Evolutionary conservation across 2,888 invertebrate genomes (phyloP).

Genomic region (Pecten maximus): DNA sequence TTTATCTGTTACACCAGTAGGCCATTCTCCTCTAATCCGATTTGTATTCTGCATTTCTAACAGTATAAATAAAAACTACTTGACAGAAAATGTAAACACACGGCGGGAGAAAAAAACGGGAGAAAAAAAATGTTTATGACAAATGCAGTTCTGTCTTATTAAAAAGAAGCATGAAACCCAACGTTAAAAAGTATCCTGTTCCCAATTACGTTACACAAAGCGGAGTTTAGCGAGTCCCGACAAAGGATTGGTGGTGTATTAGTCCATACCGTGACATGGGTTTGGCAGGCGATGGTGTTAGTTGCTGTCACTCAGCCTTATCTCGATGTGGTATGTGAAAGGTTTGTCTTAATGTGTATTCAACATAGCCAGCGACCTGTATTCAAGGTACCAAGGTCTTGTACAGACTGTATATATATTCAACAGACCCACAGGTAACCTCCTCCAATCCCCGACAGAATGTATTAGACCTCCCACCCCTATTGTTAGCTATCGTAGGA

Average conservation of each 20-base stretch:
- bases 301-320: conserved; percentile 2
- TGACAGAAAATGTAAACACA: neutral
- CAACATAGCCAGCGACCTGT: neutral
- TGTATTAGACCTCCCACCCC: neutral
- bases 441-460: neutral
- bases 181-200: conserved; percentile 11
- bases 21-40: neutral
- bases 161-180: neutral
- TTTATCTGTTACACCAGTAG: no score
- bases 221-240: neutral
- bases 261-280: neutral
- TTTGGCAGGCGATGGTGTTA: conserved; percentile 26
- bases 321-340: conserved; percentile 9
- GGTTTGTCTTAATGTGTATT: conserved; percentile 9
- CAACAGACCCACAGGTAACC: neutral
- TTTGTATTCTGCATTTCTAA: neutral
- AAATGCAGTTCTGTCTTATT: neutral
- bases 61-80: neutral
- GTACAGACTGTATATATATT: neutral
- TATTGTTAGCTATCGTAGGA: neutral
- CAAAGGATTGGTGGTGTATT: neutral
- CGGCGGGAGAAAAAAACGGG: neutral
- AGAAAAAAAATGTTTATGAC: neutral
- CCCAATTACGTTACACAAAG: neutral
- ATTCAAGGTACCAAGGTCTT: neutral